Percentiles rank a stretch among this genome's conserved stretches.
These are phyloP conservation scores for Thymelicus lineola DNA, from an alignment of 2,888 invertebrate species.

Conservation along the genomic window DNA sequence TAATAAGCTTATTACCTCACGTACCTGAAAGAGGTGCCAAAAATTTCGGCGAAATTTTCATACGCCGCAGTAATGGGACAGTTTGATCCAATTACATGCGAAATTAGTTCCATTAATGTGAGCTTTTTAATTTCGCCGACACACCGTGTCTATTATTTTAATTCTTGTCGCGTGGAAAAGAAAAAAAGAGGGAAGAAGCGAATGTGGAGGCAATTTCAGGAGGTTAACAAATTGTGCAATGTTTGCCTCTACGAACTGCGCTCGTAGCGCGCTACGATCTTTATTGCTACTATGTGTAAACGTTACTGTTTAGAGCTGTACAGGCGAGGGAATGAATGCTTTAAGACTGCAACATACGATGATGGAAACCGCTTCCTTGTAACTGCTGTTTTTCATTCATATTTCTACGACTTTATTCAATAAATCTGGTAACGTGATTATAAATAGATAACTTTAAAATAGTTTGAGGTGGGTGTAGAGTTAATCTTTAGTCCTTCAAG, in stretches of 20 bases:
- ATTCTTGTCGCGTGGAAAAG: conserved; percentile 51
- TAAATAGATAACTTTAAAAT: no score
- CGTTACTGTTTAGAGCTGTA: conserved; percentile 60
- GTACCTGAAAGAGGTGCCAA: conserved; percentile 36
- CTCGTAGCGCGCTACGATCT: conserved; percentile 68
- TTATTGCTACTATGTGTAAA: conserved; percentile 72
- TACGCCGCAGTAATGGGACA: conserved; percentile 39
- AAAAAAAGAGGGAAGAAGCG: conserved; percentile 48
- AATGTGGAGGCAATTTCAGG: conserved; percentile 68
- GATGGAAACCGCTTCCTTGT: conserved; percentile 12
- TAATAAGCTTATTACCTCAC: conserved; percentile 33
- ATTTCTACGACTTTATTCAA: no score
- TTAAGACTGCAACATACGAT: conserved; percentile 21
- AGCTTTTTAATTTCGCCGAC: conserved; percentile 47
- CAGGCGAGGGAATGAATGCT: conserved; percentile 33
- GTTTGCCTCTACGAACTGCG: conserved; percentile 64
- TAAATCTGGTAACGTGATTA: no score
- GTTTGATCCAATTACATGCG: conserved; percentile 45
- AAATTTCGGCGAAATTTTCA: conserved; percentile 38
- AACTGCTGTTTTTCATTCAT: neutral
- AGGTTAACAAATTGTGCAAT: conserved; percentile 78
- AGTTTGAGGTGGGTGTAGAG: neutral
- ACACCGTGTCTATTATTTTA: conserved; percentile 47
- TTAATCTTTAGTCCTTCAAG: no score
- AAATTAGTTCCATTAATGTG: conserved; percentile 46